Evolutionary conservation across 2,888 invertebrate genomes (phyloP), one percentile per base, ranked within the genome.

Genomic region (Gnatocerus cornutus): DNA sequence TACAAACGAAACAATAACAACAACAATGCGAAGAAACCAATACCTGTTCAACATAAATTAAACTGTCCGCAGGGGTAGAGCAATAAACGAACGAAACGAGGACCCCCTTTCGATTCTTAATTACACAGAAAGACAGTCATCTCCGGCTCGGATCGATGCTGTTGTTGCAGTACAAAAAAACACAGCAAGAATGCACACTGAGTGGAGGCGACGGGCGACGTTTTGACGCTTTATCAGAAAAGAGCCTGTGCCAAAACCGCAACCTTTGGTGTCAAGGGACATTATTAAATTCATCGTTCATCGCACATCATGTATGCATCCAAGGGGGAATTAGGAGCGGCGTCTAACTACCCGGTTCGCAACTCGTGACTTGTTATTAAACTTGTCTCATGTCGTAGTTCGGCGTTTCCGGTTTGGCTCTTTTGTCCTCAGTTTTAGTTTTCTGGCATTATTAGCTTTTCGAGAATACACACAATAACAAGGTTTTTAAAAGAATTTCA

Each of bases 211-310:
- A n/a, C n/a, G n/a, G n/a, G n/a, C 4, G 37, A 64, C 53, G 53
- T 53, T 37, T 62, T 50, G 61, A 62, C 50, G 61, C 12, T 50
- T 55, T 56, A 59, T 59, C 46, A 16, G 9, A n/a, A 13, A 48
- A 48, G 61, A 27, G 29, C 63, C 7, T 53, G 43, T 33, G 27
- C 52, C 62, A 52, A 61, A 53, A 62, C 62, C 62, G 62, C 64
- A 55, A 45, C 52, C 52, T 45, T 13, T 30, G 16, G 48, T 16
- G 65, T 65, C 65, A 39, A 56, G 65, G 56, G 65, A 65, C 65
- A 65, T 65, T 65, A 65, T 65, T 65, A 65, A 65, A 65, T 56
- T 65, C 65, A 65, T 65, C 65, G 65, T 65, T 65, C 65, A 64
- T 64, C 64, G 64, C 64, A 64, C 64, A 64, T 64, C 64, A 56